A percentile compares a stretch with the other conserved stretches of the same genome.
These are phyloP conservation scores for Lasioglossum leucozonium DNA, from an alignment of 2,888 invertebrate genomes.

Conservation along the genomic window DNA sequence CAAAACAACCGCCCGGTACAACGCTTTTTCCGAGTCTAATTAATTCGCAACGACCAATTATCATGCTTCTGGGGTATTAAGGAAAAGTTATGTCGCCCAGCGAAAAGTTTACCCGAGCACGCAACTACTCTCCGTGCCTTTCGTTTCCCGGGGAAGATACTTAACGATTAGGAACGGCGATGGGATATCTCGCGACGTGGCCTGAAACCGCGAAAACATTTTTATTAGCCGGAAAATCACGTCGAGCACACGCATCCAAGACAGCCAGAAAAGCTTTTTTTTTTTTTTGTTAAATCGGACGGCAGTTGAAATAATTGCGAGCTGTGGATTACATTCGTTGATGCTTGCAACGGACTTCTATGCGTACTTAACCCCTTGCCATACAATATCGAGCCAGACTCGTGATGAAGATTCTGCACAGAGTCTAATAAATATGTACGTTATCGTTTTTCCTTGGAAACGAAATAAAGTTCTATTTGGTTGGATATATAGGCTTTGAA, in stretches of 20 bases:
- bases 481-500: no score
- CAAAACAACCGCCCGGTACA: not conserved
- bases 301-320: not conserved
- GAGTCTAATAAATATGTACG: no score
- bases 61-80: slow-evolving; percentile 27
- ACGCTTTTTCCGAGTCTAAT: slow-evolving; percentile 36
- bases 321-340: not conserved
- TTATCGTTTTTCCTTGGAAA: no score
- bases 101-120: slow-evolving; percentile 38
- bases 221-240: not conserved
- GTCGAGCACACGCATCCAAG: not conserved
- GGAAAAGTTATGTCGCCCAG: slow-evolving; percentile 28
- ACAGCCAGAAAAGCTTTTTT: not conserved
- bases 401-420: no score
- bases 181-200: not conserved
- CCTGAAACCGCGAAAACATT: not conserved
- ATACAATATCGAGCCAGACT: no score
- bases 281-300: not conserved
- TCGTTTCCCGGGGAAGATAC: slow-evolving; percentile 11
- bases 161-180: not conserved
- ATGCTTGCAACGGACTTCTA: not conserved
- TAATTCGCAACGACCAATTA: slow-evolving; percentile 44
- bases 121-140: slow-evolving; percentile 11
- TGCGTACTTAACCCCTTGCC: no score
- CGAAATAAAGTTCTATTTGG: no score